Conservation (phyloP, 2,797 vertebrate species). For the Ceryle rudis region DNA sequence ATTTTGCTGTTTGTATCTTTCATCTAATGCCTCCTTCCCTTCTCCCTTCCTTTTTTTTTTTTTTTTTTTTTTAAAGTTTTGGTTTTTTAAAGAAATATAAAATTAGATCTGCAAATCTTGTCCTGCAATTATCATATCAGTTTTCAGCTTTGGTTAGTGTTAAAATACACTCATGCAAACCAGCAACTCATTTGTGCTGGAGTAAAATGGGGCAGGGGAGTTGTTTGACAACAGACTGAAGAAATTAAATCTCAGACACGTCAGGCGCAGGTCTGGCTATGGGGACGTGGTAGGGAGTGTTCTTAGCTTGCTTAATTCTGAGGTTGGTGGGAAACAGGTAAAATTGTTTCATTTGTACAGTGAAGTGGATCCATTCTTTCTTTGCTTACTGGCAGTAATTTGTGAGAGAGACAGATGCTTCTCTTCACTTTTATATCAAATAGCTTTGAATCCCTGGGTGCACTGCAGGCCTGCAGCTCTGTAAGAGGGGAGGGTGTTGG, state of each 20-base stretch:
- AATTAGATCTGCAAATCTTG: neutral
- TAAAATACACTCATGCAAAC: neutral
- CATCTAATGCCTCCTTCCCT: neutral
- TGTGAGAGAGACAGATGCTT: neutral
- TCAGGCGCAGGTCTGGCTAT: neutral
- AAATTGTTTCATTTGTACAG: neutral
- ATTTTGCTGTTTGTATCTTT: neutral
- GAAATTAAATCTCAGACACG: neutral
- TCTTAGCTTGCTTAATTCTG: neutral
- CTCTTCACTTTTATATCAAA: neutral
- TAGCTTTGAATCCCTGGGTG: neutral
- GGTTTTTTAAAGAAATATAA: neutral
- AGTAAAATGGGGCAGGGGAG: neutral
- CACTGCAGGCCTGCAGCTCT: neutral
- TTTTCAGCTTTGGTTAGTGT: neutral
- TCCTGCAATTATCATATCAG: neutral
- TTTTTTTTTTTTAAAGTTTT: neutral
- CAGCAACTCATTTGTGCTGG: neutral
- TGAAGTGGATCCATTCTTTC: neutral
- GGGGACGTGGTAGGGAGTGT: neutral
- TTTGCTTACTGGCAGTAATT: neutral
- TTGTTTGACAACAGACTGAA: neutral
- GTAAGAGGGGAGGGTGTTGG: neutral
- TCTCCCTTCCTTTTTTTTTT: neutral
- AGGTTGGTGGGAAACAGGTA: neutral